phyloP scores from a whole-genome alignment of 2,113 vertebrate species.

The Cyprinodon variegatus region DNA sequence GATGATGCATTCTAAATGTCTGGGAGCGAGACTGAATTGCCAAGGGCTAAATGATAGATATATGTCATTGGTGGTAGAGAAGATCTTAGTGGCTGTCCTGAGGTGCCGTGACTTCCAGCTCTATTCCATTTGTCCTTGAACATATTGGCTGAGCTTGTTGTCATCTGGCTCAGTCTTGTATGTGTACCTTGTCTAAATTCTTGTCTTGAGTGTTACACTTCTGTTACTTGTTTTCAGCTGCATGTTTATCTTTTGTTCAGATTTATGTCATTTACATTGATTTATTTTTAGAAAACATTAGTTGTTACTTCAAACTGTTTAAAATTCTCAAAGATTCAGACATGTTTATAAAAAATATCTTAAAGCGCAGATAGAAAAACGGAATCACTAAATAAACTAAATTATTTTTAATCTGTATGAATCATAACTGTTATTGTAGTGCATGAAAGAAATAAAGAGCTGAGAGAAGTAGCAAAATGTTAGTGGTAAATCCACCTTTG shows the following conservation, averaged over 20 bases:
- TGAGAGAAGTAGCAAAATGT: too few species aligned
- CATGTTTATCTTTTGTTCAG: neutral
- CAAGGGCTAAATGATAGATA: slow-evolving; percentile 79
- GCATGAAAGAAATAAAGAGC: too few species aligned
- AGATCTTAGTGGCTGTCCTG: slow-evolving; percentile 73
- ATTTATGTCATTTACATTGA: neutral
- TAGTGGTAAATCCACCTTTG: neutral
- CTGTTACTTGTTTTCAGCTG: slow-evolving; percentile 9
- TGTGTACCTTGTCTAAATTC: slow-evolving; percentile 44
- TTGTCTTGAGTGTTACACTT: slow-evolving; percentile 35
- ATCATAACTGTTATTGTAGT: too few species aligned
- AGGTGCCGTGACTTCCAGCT: slow-evolving; percentile 71
- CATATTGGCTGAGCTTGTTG: slow-evolving; percentile 75
- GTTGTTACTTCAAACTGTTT: too few species aligned
- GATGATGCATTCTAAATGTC: slow-evolving; percentile 80
- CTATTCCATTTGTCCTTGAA: slow-evolving; percentile 79
- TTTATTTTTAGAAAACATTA: too few species aligned
- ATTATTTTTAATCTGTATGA: too few species aligned
- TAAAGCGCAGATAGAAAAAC: too few species aligned
- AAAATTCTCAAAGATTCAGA: too few species aligned
- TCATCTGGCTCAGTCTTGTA: slow-evolving; percentile 69
- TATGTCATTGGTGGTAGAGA: slow-evolving; percentile 71
- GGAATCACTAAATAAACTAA: too few species aligned
- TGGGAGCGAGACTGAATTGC: slow-evolving; percentile 69
- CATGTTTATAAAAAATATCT: too few species aligned